These are phyloP conservation scores for Origma solitaria DNA, from an alignment of 2,113 vertebrate species.

Conservation along the genomic window DNA sequence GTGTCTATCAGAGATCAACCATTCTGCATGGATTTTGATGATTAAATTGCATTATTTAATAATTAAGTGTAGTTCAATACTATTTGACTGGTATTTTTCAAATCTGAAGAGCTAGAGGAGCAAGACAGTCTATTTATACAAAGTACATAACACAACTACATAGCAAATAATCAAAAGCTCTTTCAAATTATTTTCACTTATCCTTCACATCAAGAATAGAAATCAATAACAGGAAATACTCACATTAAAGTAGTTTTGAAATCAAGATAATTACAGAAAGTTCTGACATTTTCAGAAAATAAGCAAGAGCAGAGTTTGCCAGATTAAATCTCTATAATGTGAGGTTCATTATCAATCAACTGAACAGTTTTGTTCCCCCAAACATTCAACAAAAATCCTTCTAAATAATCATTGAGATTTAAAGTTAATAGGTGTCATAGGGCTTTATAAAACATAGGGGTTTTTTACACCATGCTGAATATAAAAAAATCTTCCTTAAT, in stretches of 20 bases:
- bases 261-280: not conserved
- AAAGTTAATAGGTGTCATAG: not conserved
- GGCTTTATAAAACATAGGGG: not conserved
- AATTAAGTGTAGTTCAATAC: not conserved
- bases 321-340: not conserved
- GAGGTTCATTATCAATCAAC: not conserved
- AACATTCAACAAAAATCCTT: not conserved
- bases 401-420: not conserved
- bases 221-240: conserved; percentile 7
- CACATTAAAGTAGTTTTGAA: not conserved
- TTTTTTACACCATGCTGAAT: not conserved
- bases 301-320: not conserved
- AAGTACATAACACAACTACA: not conserved
- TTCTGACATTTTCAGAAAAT: not conserved
- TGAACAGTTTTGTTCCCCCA: not conserved
- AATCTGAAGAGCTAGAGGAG: not conserved
- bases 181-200: conserved; percentile 7
- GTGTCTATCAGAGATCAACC: not conserved
- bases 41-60: not conserved
- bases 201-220: not conserved
- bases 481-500: not conserved
- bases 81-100: not conserved
- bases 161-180: not conserved
- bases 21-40: not conserved
- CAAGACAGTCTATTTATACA: not conserved